These are phyloP conservation scores for Acipenser ruthenus DNA, from an alignment of 2,797 vertebrate genomes.

Conservation along the genomic window DNA sequence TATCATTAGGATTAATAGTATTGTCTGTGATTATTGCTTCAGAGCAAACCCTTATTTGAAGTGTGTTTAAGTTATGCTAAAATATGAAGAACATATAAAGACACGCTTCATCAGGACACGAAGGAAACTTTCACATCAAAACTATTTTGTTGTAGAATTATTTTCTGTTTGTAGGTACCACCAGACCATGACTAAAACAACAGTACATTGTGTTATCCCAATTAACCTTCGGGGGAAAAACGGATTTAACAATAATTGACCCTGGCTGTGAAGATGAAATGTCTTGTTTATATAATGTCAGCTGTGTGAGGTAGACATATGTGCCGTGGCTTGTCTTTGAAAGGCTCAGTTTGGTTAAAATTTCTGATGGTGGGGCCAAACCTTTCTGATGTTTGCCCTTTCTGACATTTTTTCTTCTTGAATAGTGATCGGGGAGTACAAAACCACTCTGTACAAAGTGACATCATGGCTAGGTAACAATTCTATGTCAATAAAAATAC, in stretches of 20 bases:
- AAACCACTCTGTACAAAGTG: constrained; percentile 16
- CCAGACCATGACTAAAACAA: neutral
- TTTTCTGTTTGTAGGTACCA: too few species aligned
- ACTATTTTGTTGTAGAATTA: too few species aligned
- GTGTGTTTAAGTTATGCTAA: too few species aligned
- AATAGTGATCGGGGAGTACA: constrained; percentile 10
- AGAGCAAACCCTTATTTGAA: too few species aligned
- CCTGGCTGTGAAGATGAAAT: constrained; percentile 26
- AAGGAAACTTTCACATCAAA: too few species aligned
- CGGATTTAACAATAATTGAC: constrained; percentile 24
- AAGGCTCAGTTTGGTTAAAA: constrained; percentile 14
- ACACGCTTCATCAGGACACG: too few species aligned
- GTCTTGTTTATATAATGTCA: constrained; percentile 37
- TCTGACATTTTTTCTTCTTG: constrained; percentile 1
- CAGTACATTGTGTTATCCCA: constrained; percentile 19
- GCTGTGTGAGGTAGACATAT: constrained; percentile 6
- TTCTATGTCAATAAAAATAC: constrained; percentile 31
- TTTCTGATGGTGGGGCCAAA: constrained; percentile 10
- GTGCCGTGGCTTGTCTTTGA: neutral
- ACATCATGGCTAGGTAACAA: constrained; percentile 25
- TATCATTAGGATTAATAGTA: too few species aligned
- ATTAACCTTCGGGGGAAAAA: constrained; percentile 29
- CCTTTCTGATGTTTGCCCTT: neutral
- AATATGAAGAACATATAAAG: too few species aligned
- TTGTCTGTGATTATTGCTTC: too few species aligned